Evolutionary conservation across 1,140 invertebrate genomes (phyloP).

Genomic region (Scaptomyza montana): DNA sequence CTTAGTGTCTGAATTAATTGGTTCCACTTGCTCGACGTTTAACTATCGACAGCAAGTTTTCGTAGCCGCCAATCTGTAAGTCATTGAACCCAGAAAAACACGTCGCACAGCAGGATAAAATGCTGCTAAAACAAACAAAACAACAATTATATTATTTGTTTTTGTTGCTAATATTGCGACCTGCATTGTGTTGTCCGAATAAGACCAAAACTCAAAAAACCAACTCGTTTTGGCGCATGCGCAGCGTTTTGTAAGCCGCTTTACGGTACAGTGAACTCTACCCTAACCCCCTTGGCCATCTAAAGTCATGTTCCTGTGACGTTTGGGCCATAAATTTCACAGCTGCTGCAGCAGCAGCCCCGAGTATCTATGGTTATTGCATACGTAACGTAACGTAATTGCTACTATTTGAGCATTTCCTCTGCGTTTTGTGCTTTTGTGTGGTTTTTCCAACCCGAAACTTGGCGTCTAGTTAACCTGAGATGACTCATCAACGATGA

Average conservation of each 20-base stretch:
- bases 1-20: constrained; percentile 63
- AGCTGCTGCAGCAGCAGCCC: constrained; percentile 47
- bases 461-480: no score
- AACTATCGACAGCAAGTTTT: constrained; percentile 52
- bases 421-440: constrained; percentile 6
- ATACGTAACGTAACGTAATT: constrained; percentile 70
- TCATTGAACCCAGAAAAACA: not conserved
- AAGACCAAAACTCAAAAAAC: constrained; percentile 26
- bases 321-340: constrained; percentile 74
- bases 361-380: constrained; percentile 57
- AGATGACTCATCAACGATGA: no score
- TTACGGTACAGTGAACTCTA: constrained; percentile 79
- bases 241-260: constrained; percentile 69
- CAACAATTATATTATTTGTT: not conserved
- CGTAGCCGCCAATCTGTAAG: not conserved
- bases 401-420: constrained; percentile 56
- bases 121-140: constrained; percentile 6
- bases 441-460: no score
- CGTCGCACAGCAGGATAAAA: not conserved
- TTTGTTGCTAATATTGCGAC: constrained; percentile 17
- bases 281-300: constrained; percentile 10
- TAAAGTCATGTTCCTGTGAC: constrained; percentile 72
- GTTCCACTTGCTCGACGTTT: constrained; percentile 75
- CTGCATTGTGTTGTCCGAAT: constrained; percentile 49
- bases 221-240: constrained; percentile 76